phyloP scores from a whole-genome alignment of 1,140 invertebrate species.

The Apis dorsata region DNA sequence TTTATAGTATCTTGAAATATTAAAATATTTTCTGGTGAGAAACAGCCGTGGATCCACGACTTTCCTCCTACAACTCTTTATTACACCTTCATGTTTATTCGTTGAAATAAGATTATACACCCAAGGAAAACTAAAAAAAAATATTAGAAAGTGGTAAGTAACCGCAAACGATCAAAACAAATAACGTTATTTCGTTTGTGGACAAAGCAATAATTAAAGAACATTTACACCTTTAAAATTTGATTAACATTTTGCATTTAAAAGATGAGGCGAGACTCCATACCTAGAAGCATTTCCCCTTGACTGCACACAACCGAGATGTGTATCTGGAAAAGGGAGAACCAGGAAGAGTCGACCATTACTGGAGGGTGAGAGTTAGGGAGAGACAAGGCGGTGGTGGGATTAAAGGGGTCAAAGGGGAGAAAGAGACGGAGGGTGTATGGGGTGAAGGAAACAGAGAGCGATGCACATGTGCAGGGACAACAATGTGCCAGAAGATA shows the following conservation, averaged over 20 bases:
- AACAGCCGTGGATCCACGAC: background rate
- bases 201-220: too few species aligned
- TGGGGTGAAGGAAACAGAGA: background rate
- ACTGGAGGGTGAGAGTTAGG: background rate
- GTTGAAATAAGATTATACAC: background rate
- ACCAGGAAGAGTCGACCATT: background rate
- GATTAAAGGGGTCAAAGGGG: slow-evolving; percentile 34
- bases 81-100: background rate
- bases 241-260: slow-evolving; percentile 19
- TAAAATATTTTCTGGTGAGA: background rate
- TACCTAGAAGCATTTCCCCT: slow-evolving; percentile 24
- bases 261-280: slow-evolving; percentile 35
- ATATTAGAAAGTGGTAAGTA: too few species aligned
- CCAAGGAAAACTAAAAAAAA: background rate
- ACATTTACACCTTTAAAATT: slow-evolving; percentile 26
- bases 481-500: slow-evolving; percentile 43
- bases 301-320: slow-evolving; percentile 45
- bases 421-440: background rate
- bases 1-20: slow-evolving; percentile 18
- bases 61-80: background rate
- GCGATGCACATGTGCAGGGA: slow-evolving; percentile 16
- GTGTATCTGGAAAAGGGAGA: slow-evolving; percentile 39
- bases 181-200: too few species aligned
- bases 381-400: slow-evolving; percentile 21
- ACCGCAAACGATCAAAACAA: too few species aligned